A percentile compares a stretch with the other conserved stretches of the same genome.
Conservation (phyloP, 2,797 vertebrate genomes). For the Psittacula echo region DNA sequence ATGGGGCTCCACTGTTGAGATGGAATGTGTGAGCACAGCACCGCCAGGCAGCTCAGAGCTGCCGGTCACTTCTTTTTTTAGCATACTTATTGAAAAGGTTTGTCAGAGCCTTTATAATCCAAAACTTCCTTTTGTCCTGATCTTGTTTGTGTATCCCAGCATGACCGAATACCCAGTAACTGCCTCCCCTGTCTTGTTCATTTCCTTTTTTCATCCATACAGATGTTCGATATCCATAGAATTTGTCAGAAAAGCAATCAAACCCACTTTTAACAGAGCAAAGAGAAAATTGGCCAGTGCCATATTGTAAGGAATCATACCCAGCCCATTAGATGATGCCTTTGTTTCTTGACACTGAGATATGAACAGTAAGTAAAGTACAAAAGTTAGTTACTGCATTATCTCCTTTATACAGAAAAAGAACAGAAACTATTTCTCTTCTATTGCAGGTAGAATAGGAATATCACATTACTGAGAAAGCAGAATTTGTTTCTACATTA, state of each 20-base stretch:
- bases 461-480: background rate
- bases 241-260: conserved; percentile 15
- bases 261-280: background rate
- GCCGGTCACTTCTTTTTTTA: background rate
- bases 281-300: conserved; percentile 55
- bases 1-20: background rate
- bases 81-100: conserved; percentile 19
- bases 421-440: background rate
- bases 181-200: background rate
- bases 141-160: conserved; percentile 30
- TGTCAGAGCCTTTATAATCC: conserved; percentile 36
- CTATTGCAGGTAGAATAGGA: background rate
- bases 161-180: conserved; percentile 45
- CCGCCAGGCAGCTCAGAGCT: background rate
- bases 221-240: conserved; percentile 1
- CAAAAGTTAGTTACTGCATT: background rate
- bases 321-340: background rate
- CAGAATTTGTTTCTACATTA: background rate
- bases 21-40: conserved; percentile 14
- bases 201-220: conserved; percentile 50
- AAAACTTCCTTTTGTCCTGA: conserved; percentile 25
- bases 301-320: conserved; percentile 17
- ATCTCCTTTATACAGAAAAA: background rate
- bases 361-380: background rate
- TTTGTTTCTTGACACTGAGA: background rate